phyloP scores from a whole-genome alignment of 2,888 invertebrate genomes.

The Pristionchus mayeri region DNA sequence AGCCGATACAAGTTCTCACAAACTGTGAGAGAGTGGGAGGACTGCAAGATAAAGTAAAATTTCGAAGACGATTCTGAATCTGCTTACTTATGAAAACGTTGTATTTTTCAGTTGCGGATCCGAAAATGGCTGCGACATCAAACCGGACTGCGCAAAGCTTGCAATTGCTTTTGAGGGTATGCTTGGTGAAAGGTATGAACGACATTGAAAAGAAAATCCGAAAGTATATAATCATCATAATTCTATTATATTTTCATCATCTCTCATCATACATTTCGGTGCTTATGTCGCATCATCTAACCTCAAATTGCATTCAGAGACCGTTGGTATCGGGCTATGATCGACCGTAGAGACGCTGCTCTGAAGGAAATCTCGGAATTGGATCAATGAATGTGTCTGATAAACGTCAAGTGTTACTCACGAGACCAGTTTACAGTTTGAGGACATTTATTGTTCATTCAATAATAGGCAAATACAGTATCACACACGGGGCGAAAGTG shows the following conservation, averaged over 20 bases:
- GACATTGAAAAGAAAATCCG: neutral
- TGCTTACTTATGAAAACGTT: neutral
- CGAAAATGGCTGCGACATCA: neutral
- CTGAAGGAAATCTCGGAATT: neutral
- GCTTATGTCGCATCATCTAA: no score
- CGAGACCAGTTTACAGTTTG: no score
- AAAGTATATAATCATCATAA: no score
- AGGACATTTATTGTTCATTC: neutral
- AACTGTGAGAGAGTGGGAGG: neutral
- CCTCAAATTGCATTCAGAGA: neutral
- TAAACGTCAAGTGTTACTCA: no score
- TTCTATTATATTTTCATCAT: no score
- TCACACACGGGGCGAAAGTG: constrained; percentile 36
- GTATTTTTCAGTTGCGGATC: neutral
- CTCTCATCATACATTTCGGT: no score
- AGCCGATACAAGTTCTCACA: neutral
- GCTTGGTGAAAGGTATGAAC: neutral
- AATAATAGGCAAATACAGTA: neutral
- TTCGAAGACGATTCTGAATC: no score
- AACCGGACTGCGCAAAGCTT: neutral
- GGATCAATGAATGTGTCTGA: neutral
- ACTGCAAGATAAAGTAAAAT: neutral
- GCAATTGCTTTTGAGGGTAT: neutral
- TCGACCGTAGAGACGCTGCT: neutral
- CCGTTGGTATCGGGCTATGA: neutral